Base-by-base conservation (phyloP, 2,113 vertebrate species). In the Puntigrus tetrazona region DNA sequence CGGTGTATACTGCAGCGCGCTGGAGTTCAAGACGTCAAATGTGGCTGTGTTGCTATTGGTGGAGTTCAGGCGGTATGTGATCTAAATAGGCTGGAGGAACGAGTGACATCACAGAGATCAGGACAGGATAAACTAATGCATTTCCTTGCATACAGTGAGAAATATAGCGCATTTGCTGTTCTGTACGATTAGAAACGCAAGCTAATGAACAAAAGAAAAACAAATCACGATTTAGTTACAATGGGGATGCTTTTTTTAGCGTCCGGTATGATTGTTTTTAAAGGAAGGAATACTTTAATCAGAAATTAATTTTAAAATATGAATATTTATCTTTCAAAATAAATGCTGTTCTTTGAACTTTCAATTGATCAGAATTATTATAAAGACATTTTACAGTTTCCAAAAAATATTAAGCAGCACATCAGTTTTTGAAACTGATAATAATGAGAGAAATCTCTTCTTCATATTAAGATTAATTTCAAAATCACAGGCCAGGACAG, bases 21-120 rank as follows among this genome's bases (percentile, higher is more conserved):
- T 94, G 78, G 97, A 96, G 3, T 94, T 96, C 76, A 99, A 94
- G 76, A 98, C 96, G 38, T 98, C 97, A 89, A 95, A 95, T 0
- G 93, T 88, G 27, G 96, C 96, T 0, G 95, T 82, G 72, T 89
- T 95, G 91, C 94, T 94, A 0, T 91, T 92, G 84, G 95, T 96
- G 81, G 96, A 95, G 82, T 99, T 99, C 78, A 98, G 96, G 86
- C 96, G 93, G 90, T 98, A 96, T 0, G 96, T 96, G 92, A 99
- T 96, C 94, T 97, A n/a, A 97, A 94, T 99, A 99, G 0, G 96
- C 98, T 99, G 93, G 0, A 14, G 14, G 81, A 82, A 11, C 9
- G 38, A 3, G 63, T 31, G 11, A 59, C 8, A 55, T 22, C n/a
- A 73, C 20, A 43, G 2, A 55, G 3, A 31, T 86, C 9, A 50